Percentiles rank a stretch among this genome's conserved stretches.
Conservation (phyloP, 2,888 invertebrate genomes). For the Oasisia sp. region DNA sequence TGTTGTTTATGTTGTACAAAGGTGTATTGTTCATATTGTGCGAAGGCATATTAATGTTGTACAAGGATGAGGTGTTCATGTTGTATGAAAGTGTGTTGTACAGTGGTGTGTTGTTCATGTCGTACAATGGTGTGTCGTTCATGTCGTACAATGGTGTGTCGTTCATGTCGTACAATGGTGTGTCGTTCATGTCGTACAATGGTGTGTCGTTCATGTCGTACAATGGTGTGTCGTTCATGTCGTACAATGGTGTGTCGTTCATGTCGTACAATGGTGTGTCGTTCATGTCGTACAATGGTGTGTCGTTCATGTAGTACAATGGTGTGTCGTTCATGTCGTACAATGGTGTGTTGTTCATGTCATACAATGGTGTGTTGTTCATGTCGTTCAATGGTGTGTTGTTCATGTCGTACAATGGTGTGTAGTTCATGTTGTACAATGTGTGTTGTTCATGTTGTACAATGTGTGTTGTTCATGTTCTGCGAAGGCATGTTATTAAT, state of each 20-base stretch:
- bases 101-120: neutral
- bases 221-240: neutral
- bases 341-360: neutral
- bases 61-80: neutral
- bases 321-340: neutral
- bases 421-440: neutral
- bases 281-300: constrained; percentile 72
- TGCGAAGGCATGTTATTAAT: constrained; percentile 87
- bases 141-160: neutral
- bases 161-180: constrained; percentile 75
- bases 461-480: constrained; percentile 20
- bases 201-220: neutral
- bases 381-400: neutral
- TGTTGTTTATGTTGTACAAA: neutral
- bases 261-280: neutral
- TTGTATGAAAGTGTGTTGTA: neutral
- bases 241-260: neutral
- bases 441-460: neutral
- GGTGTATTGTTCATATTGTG: neutral
- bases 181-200: constrained; percentile 74
- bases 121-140: neutral
- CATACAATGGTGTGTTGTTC: neutral
- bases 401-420: too few relatives aligned
- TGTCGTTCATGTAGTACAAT: constrained; percentile 74
- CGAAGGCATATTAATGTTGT: neutral